A percentile compares a stretch with the other conserved stretches of the same genome.
Conservation (phyloP, 2,888 invertebrate genomes). For the Sceliomorpha sp. region DNA sequence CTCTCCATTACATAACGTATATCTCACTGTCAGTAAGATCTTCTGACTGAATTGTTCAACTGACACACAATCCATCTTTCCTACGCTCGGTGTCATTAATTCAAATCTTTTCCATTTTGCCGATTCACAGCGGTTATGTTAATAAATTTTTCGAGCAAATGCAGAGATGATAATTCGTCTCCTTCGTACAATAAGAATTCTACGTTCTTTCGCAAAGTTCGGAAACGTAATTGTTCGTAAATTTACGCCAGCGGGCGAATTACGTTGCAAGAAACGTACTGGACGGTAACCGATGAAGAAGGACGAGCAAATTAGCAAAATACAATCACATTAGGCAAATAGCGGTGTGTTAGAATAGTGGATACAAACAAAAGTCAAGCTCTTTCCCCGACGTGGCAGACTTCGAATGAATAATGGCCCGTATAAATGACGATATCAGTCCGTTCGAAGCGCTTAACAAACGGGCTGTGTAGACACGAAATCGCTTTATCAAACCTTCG, state of each 20-base stretch:
- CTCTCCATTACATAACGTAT: conserved; percentile 15
- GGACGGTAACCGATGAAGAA: no score
- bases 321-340: conserved; percentile 7
- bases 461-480: conserved; percentile 52
- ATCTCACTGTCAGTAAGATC: conserved; percentile 19
- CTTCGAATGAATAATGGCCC: conserved; percentile 60
- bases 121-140: conserved; percentile 21
- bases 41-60: conserved; percentile 13
- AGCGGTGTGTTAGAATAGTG: conserved; percentile 20
- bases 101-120: conserved; percentile 26
- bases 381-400: conserved; percentile 35
- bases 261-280: no score
- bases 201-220: background rate
- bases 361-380: conserved; percentile 35
- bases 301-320: conserved; percentile 1
- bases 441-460: conserved; percentile 56
- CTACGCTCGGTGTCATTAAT: conserved; percentile 21
- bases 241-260: no score
- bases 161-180: background rate
- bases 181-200: background rate
- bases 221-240: conserved; percentile 10
- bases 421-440: conserved; percentile 61
- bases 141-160: conserved; percentile 11
- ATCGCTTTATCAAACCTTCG: conserved; percentile 54
- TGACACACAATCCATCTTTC: conserved; percentile 22